Percentiles rank a stretch among this genome's conserved stretches.
Evolutionary conservation across 2,113 vertebrate genomes (phyloP).

Genomic region (Acrocephalus arundinaceus): DNA sequence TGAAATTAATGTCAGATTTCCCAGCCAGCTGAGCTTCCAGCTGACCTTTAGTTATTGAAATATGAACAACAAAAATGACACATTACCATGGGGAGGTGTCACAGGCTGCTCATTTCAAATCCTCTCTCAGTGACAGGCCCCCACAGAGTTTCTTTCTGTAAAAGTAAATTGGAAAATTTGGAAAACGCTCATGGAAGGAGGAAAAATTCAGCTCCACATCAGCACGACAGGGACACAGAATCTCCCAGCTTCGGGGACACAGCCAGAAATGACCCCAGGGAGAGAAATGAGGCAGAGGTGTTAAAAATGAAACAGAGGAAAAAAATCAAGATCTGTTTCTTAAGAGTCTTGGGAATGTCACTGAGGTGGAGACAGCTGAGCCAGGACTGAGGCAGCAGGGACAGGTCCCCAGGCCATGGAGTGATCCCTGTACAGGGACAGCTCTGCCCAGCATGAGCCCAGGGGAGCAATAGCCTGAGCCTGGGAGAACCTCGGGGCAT

Average conservation of each 20-base stretch:
- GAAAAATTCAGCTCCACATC: not conserved
- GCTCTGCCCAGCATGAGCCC: not conserved
- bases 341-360: not conserved
- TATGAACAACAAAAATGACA: not conserved
- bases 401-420: not conserved
- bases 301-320: not conserved
- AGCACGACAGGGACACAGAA: not conserved
- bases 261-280: not conserved
- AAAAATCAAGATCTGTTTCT: not conserved
- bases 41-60: constrained; percentile 31
- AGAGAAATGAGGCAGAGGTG: not conserved
- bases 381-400: not conserved
- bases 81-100: not conserved
- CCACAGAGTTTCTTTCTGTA: not conserved
- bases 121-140: not conserved
- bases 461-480: not conserved
- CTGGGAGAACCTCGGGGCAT: not conserved
- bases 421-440: fast-evolving
- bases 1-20: constrained; percentile 15
- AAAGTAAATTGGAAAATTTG: not conserved
- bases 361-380: fast-evolving
- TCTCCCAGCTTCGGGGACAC: not conserved
- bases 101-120: not conserved
- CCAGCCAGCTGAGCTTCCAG: not conserved
- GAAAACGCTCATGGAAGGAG: not conserved